phyloP scores from a whole-genome alignment of 2,797 vertebrate genomes.

The Pantherophis alleghaniensis region DNA sequence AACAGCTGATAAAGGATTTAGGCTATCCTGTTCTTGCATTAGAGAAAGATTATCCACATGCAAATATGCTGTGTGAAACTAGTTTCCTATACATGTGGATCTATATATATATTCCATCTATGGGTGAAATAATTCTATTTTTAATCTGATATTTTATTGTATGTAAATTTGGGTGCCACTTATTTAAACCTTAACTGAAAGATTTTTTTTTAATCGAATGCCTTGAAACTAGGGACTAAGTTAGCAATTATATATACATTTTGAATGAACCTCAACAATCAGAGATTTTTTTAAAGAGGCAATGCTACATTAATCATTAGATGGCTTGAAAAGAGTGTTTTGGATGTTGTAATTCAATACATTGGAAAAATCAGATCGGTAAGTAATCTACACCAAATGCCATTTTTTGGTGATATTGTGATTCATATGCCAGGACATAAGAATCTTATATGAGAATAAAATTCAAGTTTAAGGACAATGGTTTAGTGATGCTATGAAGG shows the following conservation, averaged over 20 bases:
- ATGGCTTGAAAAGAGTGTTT: neutral
- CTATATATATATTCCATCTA: neutral
- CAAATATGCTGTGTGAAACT: neutral
- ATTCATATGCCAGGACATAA: neutral
- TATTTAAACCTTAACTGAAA: neutral
- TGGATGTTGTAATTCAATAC: neutral
- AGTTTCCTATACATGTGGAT: neutral
- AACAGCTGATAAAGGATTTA: neutral
- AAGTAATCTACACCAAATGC: neutral
- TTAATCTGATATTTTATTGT: neutral
- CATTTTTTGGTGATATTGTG: neutral
- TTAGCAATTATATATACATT: neutral
- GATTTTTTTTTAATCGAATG: neutral
- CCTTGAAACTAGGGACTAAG: neutral
- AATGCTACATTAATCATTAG: neutral
- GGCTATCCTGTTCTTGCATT: neutral
- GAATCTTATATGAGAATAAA: neutral
- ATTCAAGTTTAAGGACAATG: neutral
- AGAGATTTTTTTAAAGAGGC: neutral
- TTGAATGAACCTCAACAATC: neutral
- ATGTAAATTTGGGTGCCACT: neutral
- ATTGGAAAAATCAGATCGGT: neutral
- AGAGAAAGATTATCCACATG: neutral
- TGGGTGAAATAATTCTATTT: neutral
- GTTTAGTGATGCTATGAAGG: neutral